These are phyloP conservation scores for Pimpla rufipes DNA, from an alignment of 2,888 invertebrate genomes.

Conservation along the genomic window DNA sequence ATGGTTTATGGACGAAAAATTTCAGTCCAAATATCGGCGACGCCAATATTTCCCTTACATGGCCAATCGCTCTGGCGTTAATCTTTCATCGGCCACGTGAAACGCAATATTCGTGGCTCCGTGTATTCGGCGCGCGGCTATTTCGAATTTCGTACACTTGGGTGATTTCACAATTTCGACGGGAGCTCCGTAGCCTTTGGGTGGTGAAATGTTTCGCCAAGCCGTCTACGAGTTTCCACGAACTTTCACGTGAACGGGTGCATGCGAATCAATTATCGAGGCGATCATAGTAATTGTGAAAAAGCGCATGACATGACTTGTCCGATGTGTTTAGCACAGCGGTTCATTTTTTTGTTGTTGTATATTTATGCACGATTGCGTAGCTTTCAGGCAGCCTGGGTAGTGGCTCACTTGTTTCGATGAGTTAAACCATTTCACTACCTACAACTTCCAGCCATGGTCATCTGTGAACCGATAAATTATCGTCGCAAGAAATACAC, in stretches of 20 bases:
- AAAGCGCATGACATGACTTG: neutral
- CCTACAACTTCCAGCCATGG: neutral
- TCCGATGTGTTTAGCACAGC: neutral
- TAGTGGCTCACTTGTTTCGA: neutral
- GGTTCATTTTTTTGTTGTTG: neutral
- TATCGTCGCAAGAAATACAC: slow-evolving; percentile 19
- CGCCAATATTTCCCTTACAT: neutral
- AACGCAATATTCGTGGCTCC: neutral
- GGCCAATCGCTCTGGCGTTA: neutral
- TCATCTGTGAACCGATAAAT: slow-evolving; percentile 18
- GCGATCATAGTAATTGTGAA: slow-evolving; percentile 60
- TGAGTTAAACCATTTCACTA: neutral
- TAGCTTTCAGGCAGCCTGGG: slow-evolving; percentile 1
- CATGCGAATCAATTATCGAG: slow-evolving; percentile 59
- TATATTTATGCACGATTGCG: neutral
- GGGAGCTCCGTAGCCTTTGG: slow-evolving; percentile 1
- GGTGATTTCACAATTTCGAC: slow-evolving; percentile 42
- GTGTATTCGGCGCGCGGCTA: neutral
- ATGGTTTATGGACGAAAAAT: neutral
- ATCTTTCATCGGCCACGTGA: neutral
- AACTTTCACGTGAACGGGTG: slow-evolving; percentile 44
- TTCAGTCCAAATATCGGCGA: neutral
- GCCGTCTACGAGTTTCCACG: slow-evolving; percentile 45
- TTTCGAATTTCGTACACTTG: slow-evolving; percentile 11
- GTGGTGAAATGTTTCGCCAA: neutral